Percentiles rank a stretch among this genome's conserved stretches.
Evolutionary conservation across 2,113 vertebrate species (phyloP).

Genomic region (Eulemur macaco): DNA sequence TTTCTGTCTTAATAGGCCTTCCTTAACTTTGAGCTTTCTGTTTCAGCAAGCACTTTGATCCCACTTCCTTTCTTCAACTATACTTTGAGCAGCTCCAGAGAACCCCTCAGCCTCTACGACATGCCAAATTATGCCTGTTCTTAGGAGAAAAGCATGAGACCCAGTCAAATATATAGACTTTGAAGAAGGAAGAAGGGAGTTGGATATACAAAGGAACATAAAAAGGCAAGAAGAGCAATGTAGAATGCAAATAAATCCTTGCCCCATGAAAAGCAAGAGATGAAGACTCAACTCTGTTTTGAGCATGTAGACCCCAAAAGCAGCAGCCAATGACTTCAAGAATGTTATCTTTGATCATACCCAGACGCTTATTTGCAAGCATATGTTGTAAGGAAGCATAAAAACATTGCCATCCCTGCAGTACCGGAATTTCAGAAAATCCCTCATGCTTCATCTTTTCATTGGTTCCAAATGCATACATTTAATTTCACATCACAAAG

Average conservation of each 20-base stretch:
- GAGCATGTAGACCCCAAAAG: background rate
- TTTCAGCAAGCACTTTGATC: background rate
- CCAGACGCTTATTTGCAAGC: background rate
- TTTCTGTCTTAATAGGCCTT: background rate
- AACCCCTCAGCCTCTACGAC: background rate
- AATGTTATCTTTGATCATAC: background rate
- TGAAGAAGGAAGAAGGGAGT: background rate
- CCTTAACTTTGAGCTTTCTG: background rate
- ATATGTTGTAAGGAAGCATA: background rate
- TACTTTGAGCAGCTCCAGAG: background rate
- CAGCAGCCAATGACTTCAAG: background rate
- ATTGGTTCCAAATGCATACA: constrained; percentile 26
- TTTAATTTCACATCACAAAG: constrained; percentile 52
- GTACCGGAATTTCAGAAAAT: background rate
- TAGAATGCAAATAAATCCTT: background rate
- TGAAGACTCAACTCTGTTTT: background rate
- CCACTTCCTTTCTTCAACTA: background rate
- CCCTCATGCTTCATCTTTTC: constrained; percentile 14
- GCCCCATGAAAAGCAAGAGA: background rate
- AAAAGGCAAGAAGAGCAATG: background rate
- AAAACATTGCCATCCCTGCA: background rate
- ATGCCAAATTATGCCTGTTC: background rate
- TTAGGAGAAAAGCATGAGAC: background rate
- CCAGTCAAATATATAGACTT: background rate
- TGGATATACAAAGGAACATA: background rate